Conservation (phyloP, 2,888 invertebrate species). For the Gandaritis pyraliata region DNA sequence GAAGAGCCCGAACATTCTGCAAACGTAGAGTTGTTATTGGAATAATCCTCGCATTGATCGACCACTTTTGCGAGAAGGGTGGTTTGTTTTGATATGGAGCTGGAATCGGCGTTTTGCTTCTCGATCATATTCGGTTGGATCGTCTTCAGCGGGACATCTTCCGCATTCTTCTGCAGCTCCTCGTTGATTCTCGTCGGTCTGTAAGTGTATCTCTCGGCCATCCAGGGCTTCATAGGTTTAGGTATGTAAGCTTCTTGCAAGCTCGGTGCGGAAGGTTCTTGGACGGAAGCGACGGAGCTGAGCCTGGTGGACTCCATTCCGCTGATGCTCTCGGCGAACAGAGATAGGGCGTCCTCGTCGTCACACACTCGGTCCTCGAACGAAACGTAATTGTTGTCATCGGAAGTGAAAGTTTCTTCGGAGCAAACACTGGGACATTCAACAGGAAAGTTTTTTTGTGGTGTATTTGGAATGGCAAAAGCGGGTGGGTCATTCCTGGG, state of each 20-base stretch:
- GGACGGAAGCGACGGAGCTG: background rate
- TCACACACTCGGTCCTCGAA: slow-evolving; percentile 51
- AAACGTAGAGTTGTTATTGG: background rate
- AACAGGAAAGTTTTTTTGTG: background rate
- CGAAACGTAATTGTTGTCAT: slow-evolving; percentile 29
- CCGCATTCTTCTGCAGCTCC: background rate
- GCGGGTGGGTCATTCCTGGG: background rate
- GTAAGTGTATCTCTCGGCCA: slow-evolving; percentile 18
- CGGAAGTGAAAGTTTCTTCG: slow-evolving; percentile 7
- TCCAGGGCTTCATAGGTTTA: background rate
- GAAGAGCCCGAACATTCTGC: background rate
- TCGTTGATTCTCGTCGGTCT: slow-evolving; percentile 20
- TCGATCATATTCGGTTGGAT: slow-evolving; percentile 13
- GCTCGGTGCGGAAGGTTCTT: slow-evolving; percentile 10
- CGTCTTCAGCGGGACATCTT: slow-evolving; percentile 1
- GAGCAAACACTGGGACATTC: background rate
- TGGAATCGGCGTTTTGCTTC: slow-evolving; percentile 34
- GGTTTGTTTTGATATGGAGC: slow-evolving; percentile 21
- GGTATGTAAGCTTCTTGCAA: slow-evolving; percentile 17
- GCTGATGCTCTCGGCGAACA: slow-evolving; percentile 73
- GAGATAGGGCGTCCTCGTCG: slow-evolving; percentile 69
- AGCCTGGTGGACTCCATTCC: slow-evolving; percentile 58
- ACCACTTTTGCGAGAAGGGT: slow-evolving; percentile 3
- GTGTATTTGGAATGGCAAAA: background rate
- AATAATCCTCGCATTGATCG: background rate